Base-by-base conservation (phyloP, 2,888 invertebrate species). In the Alsophila aescularia region DNA sequence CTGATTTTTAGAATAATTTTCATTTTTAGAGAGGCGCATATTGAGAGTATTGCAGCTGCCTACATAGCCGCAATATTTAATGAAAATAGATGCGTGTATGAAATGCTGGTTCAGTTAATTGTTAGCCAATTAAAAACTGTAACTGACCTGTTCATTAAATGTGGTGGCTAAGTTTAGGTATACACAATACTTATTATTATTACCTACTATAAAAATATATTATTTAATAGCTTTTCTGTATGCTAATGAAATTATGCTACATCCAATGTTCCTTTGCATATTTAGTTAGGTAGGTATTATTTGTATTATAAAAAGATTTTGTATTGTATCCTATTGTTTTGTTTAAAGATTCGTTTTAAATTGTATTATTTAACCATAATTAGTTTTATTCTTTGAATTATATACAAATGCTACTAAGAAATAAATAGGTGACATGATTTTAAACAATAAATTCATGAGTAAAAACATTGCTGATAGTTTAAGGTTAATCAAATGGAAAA, bases 211-310 rank as follows among this genome's bases (percentile, higher is more conserved):
- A 24, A 24, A 7, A 2, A 24, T 5, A 24, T 18, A 24, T 24
- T 24, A 24, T 24, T 24, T 7, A 24, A 18, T 5, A 24, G 24
- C 24, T 24, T 24, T 75, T 69, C 70, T 69, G 69, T 75, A 76
- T 72, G 79, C 72, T 67, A 71, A 66, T 69, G 66, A 68, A 69
- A 67, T 74, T 72, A 77, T 55, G 66, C 61, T 67, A 64, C 67
- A 67, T 49, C 48, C 57, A 35, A 62, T 72, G 77, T 77, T 78
- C 76, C 74, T 78, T 77, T 72, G 69, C 51, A 34, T 55, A 39
- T 10, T 29, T 52, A 31, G 2, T 12, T 32, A 27, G 27, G 9
- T 47, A 50, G 42, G 41, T 61, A 58, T 61, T 63, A 61, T 64
- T 61, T 56, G 61, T 3, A 55, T 62, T 70, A 60, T 60, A 56